These are phyloP conservation scores for Notolabrus celidotus DNA, from an alignment of 2,797 vertebrate species.

Conservation along the genomic window DNA sequence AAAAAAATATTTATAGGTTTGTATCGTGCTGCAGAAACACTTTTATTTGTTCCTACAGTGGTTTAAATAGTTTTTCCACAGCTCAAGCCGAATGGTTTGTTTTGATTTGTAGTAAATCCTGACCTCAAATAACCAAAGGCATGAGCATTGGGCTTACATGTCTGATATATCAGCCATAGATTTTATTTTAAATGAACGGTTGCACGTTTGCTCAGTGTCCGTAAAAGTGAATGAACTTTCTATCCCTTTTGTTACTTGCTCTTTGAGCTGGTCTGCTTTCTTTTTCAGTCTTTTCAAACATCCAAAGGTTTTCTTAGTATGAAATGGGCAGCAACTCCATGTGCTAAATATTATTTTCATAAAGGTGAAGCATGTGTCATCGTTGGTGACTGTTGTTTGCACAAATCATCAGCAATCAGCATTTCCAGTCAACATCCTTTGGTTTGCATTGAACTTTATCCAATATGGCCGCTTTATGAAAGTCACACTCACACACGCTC, in stretches of 20 bases:
- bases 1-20: no score
- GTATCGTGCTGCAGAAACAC: no score
- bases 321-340: constrained; percentile 11
- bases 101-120: background rate
- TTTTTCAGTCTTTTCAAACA: background rate
- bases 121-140: no score
- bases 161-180: no score
- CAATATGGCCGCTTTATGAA: background rate
- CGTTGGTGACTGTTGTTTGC: background rate
- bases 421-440: background rate
- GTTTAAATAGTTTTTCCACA: no score
- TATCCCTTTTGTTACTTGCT: constrained; percentile 4
- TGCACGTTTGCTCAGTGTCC: background rate
- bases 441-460: background rate
- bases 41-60: no score
- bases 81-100: no score
- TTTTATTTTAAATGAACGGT: no score
- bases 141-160: no score
- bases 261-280: constrained; percentile 1
- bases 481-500: background rate
- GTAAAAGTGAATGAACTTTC: background rate
- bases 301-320: background rate
- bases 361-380: constrained; percentile 14
- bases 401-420: background rate
- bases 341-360: constrained; percentile 19